A percentile compares a stretch with the other conserved stretches of the same genome.
These are phyloP conservation scores for Drosophila limbata DNA, from an alignment of 2,888 invertebrate species.

Conservation along the genomic window DNA sequence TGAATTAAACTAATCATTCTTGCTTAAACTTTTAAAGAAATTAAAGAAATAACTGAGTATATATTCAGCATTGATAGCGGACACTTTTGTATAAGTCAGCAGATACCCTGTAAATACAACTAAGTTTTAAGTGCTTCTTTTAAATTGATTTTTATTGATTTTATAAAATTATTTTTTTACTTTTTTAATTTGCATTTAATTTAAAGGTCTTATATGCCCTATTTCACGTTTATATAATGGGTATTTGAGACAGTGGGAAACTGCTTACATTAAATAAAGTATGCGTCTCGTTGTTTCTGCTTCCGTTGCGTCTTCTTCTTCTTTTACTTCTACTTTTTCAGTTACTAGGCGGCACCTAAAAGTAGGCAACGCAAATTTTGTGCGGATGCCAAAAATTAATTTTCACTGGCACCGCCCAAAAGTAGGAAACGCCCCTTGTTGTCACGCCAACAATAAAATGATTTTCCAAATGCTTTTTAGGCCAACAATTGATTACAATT, in stretches of 20 bases:
- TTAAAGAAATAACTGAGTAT: too few species aligned
- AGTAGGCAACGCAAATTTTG: constrained; percentile 55
- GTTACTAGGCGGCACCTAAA: constrained; percentile 47
- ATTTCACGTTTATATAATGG: neutral
- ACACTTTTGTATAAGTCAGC: neutral
- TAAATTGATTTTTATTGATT: neutral
- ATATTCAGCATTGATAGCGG: too few species aligned
- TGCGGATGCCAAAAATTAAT: constrained; percentile 58
- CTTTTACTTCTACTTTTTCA: neutral
- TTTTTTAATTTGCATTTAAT: neutral
- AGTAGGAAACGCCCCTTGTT: constrained; percentile 44
- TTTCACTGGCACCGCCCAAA: constrained; percentile 42
- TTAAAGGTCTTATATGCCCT: neutral
- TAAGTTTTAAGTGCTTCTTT: too few species aligned
- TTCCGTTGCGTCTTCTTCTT: neutral
- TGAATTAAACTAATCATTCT: too few species aligned
- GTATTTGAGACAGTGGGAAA: constrained; percentile 40
- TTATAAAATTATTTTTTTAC: neutral
- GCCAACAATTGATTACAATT: constrained; percentile 56
- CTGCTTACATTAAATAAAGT: constrained; percentile 53
- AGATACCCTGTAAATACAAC: neutral
- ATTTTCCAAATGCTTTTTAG: constrained; percentile 45
- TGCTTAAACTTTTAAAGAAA: too few species aligned
- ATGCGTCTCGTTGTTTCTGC: constrained; percentile 24
- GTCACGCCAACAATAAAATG: constrained; percentile 52